Base-by-base conservation (phyloP, 2,888 invertebrate species). In the Perdita meconis region DNA sequence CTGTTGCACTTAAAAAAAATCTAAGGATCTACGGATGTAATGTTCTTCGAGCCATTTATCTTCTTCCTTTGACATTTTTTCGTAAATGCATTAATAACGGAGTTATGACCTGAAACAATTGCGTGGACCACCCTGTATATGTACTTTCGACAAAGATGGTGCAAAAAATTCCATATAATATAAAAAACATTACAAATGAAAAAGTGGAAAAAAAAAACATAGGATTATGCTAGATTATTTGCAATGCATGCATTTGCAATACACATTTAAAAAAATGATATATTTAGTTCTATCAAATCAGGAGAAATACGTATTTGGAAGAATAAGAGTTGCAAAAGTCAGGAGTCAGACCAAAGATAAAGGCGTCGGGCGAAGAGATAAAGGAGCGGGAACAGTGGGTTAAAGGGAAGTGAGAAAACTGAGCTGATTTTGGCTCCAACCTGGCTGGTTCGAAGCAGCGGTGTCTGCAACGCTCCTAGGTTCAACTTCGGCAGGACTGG, bases 361-460 rank as follows among this genome's bases (percentile, higher is more conserved):
- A 92, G 71, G 13, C 42, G 42, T 10, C 36, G 53, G 12, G 36
- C 19, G 34, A 38, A 57, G 92, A 66, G 89, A 93, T 93, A 87
- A 93, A 92, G 90, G 89, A 93, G 95, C 94, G 55, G 71, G 68
- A 73, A 47, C 66, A 61, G 72, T 66, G 78, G 68, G 70, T 79
- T 61, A 77, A 83, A 86, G 80, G 90, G 89, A 90, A 91, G 91
- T 92, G 92, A 93, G 93, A 93, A 93, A 94, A 93, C 92, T 93
- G 93, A 93, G 94, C 93, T 93, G 93, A 92, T 93, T 93, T 92
- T 93, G 92, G 92, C 93, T 93, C 93, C 93, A 93, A 92, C 93
- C 93, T 93, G 93, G 92, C 91, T 93, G 92, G 90, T 93, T 92
- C 90, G 92, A 92, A 90, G 92, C 90, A 92, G 92, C 90, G 92